phyloP scores from a whole-genome alignment of 2,797 vertebrate species.

The Phoeniculus purpureus region DNA sequence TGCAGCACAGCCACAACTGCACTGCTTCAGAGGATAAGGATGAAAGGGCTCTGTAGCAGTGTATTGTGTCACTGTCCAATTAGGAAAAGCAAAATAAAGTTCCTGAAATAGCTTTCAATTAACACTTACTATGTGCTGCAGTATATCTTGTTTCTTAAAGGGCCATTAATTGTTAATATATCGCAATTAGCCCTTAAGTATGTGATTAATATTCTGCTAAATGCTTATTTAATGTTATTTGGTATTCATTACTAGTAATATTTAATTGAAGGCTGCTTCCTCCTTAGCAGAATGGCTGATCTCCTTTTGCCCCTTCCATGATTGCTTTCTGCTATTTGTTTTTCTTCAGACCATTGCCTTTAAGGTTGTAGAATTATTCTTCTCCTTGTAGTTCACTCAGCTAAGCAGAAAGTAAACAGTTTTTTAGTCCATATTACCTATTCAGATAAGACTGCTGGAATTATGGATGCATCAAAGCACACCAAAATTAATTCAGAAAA shows the following conservation, averaged over 20 bases:
- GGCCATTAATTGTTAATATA: conserved; percentile 72
- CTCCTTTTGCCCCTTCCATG: conserved; percentile 46
- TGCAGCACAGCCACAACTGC: not conserved
- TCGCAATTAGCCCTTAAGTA: conserved; percentile 67
- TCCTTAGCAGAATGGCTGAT: conserved; percentile 22
- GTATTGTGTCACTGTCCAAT: conserved; percentile 53
- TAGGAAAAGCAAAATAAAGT: conserved; percentile 60
- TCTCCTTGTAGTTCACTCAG: conserved; percentile 41
- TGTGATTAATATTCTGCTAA: conserved; percentile 75
- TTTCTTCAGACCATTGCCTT: conserved; percentile 42
- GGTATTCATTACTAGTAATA: conserved; percentile 64
- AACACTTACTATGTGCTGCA: conserved; percentile 47
- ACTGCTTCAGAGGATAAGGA: not conserved
- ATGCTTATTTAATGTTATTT: conserved; percentile 73
- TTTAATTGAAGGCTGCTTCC: conserved; percentile 67
- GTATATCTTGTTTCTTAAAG: conserved; percentile 60
- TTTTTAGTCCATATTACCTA: conserved; percentile 40
- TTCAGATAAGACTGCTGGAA: not conserved
- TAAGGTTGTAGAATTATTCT: conserved; percentile 48
- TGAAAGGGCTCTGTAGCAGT: conserved; percentile 5
- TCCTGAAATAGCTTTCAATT: conserved; percentile 67
- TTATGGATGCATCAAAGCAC: conserved; percentile 44
- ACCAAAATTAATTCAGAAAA: conserved; percentile 33
- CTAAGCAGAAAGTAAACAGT: conserved; percentile 60
- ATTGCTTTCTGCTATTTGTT: conserved; percentile 57